Evolutionary conservation across 2,113 vertebrate genomes (phyloP), one percentile per base, ranked within the genome.

Genomic region (Amphilophus citrinellus): DNA sequence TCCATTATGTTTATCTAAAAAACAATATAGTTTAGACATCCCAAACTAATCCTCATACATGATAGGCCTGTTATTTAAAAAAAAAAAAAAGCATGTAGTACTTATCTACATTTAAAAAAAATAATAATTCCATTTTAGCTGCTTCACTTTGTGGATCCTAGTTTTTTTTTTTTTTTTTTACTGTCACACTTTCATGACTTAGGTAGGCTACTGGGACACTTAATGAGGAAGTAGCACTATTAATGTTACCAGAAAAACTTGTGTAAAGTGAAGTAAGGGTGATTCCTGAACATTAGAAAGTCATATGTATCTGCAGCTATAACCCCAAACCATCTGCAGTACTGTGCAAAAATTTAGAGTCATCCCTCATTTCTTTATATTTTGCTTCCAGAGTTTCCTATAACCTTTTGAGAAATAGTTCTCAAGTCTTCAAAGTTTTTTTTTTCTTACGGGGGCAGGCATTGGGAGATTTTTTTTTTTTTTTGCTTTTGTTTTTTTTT

Each of bases 121-220:
- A 30, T 18, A 71, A 50, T 50, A 68, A 47, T 39, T 47, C 8
- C 7, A n/a, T 56, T 56, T 56, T 56, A 56, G 53, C 8, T 56
- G 63, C 8, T 2, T 71, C 30, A 71, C 44, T 20, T 71, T 71
- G 24, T 50, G 44, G 24, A 50, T 71, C 44, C 42, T 30, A 1
- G 63, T 22, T 22, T 22, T 66, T 66, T 66, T 65, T 57, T 57
- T 18, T 47, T 8, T 47, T 47, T 47, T 30, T 18, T 27, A 50
- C 5, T 71, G 65, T 71, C 42, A 71, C 42, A 71, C 14, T 11
- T 71, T 71, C 24, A 30, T 18, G 42, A 30, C 3, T 71, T 50
- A 50, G 65, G 65, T 71, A 71, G 42, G 42, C 66, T 71, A 30
- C 66, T 71, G 17, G 66, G 66, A 71, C 44, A 53, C 66, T 11